A percentile compares a stretch with the other conserved stretches of the same genome.
Conservation (phyloP, 1,140 invertebrate genomes). For the Caenorhabditis inopinata region DNA sequence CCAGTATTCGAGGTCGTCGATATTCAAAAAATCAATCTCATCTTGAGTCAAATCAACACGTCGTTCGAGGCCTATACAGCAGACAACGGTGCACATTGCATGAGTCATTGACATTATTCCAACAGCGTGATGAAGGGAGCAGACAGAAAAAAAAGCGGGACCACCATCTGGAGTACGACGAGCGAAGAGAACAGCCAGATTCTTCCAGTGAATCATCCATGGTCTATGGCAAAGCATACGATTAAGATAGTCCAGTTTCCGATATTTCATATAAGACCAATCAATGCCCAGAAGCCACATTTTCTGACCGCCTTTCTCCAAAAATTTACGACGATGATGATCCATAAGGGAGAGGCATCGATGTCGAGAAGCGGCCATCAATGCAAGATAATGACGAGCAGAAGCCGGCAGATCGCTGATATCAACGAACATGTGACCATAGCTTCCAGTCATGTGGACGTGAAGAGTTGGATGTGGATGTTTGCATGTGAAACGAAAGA, state of each 20-base stretch:
- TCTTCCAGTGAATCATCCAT: constrained; percentile 19
- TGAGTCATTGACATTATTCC: constrained; percentile 28
- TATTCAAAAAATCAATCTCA: constrained; percentile 9
- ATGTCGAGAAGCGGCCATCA: background rate
- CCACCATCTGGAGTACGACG: background rate
- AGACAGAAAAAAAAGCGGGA: background rate
- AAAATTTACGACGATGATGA: background rate
- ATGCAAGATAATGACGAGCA: background rate
- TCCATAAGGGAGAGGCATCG: background rate
- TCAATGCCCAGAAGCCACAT: background rate
- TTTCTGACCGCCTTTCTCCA: background rate
- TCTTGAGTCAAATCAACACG: background rate
- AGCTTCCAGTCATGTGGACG: background rate
- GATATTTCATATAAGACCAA: constrained; percentile 4
- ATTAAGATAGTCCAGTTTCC: constrained; percentile 23
- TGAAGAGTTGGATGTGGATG: constrained; percentile 16
- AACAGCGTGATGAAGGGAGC: constrained; percentile 7
- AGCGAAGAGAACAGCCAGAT: background rate
- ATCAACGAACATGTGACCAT: constrained; percentile 4
- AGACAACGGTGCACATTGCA: constrained; percentile 5
- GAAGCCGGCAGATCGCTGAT: background rate
- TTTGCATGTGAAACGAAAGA: background rate
- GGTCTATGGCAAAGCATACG: background rate
- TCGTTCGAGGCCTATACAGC: background rate
- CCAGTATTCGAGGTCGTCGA: background rate